Base-by-base conservation (phyloP, 2,797 vertebrate species). In the Gymnocypris eckloni region DNA sequence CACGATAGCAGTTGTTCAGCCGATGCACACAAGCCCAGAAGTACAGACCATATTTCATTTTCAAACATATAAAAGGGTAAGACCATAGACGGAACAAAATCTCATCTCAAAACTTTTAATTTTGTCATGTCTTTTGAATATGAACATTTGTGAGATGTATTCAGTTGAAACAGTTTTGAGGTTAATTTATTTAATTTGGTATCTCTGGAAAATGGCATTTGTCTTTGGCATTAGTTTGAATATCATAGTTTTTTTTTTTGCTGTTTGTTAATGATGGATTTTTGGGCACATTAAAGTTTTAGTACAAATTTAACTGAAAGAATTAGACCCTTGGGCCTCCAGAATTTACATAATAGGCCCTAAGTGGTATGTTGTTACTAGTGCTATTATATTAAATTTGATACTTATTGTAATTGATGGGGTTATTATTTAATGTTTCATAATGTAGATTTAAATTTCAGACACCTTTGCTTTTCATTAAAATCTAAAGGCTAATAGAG, bases 1-100 rank as follows among this genome's bases (percentile, higher is more conserved):
- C 69, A 72, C n/a, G 61, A 82, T 73, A 43, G 39, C 54, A 82
- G 71, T n/a, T 66, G 64, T 66, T 33, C 6, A 3, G 15, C 64
- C 6, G 2, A 16, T 66, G 64, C 64, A 66, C 61, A 66, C 61
- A 33, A 2, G 13, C 28, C 13, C 15, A 33, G 64, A 33, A 66
- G 6, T 66, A 33, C 13, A 16, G 28, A 66, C 12, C 13, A 33
- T 37, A 33, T 37, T 37, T 48, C 15, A 15, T 28, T 73, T 48
- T 4, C 43, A 73, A 72, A 25, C 41, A 25, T 41, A n/a, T 48
- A 45, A 11, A 5, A 52, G 52, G 6, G 8, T 4, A 59, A 59
- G 20, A 59, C 15, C 50, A 16, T 52, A 52, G 50, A 59, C 0
- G 9, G 54, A 20, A n/a, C 3, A n/a, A 59, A 59, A 59, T 22